These are phyloP conservation scores for Tigriopus californicus DNA, from an alignment of 2,888 invertebrate species.

Conservation along the genomic window DNA sequence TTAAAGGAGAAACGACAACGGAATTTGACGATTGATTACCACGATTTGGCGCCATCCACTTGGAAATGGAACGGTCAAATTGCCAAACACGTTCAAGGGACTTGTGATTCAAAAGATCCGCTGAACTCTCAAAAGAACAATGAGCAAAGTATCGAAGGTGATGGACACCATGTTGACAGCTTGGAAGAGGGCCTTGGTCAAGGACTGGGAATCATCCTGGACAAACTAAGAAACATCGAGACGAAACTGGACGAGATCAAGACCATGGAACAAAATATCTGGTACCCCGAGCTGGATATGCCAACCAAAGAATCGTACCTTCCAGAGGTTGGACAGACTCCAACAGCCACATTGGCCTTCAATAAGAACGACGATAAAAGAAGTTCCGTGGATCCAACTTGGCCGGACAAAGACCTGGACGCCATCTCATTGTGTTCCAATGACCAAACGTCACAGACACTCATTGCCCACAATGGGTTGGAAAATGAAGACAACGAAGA, in stretches of 20 bases:
- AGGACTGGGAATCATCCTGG: not conserved
- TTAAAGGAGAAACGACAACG: not conserved
- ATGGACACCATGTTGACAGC: not conserved
- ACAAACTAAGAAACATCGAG: slow-evolving; percentile 9
- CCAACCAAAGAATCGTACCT: no score
- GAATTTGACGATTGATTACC: not conserved
- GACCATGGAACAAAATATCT: not conserved
- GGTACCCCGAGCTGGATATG: no score
- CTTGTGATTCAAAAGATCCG: not conserved
- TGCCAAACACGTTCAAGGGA: not conserved
- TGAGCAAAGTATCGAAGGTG: not conserved
- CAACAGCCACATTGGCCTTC: no score
- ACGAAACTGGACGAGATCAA: slow-evolving; percentile 12
- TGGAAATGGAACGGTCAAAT: not conserved
- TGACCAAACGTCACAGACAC: no score
- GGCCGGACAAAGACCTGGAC: no score
- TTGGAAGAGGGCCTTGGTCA: not conserved
- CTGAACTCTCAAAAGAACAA: not conserved
- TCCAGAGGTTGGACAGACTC: no score
- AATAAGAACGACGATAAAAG: no score
- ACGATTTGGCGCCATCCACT: not conserved
- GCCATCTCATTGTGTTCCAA: no score
- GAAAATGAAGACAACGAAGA: not conserved
- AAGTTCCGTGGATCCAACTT: no score
- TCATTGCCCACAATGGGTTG: no score